phyloP scores from a whole-genome alignment of 2,888 invertebrate species.

The Harpalus rufipes region DNA sequence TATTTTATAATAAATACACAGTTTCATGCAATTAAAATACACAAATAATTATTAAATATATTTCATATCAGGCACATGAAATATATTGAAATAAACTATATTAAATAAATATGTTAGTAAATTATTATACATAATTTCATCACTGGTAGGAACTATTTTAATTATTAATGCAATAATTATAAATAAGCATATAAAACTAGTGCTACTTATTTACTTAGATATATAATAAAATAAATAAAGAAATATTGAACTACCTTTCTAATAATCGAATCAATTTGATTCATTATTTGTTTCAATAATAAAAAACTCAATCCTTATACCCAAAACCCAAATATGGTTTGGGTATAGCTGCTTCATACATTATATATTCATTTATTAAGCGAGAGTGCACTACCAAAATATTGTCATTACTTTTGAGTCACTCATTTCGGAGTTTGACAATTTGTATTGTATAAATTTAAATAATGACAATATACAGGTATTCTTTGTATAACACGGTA shows the following conservation, averaged over 20 bases:
- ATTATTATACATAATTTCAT: constrained; percentile 11
- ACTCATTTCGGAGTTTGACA: too few species aligned
- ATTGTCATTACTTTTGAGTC: too few species aligned
- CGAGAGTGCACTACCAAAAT: too few species aligned
- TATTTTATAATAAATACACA: constrained; percentile 12
- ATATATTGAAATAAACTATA: background rate
- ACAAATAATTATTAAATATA: constrained; percentile 2
- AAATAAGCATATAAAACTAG: background rate
- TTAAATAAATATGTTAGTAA: constrained; percentile 24
- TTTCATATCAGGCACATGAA: constrained; percentile 34
- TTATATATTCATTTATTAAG: too few species aligned
- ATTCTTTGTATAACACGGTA: too few species aligned
- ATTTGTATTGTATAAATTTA: too few species aligned
- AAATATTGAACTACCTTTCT: background rate
- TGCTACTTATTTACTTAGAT: background rate
- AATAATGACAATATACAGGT: too few species aligned
- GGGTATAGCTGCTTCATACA: background rate
- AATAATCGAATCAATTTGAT: constrained; percentile 28
- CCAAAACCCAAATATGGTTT: background rate
- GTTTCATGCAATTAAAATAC: background rate
- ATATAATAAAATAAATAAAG: constrained; percentile 9
- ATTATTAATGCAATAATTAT: background rate
- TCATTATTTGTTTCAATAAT: constrained; percentile 4
- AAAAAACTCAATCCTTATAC: background rate
- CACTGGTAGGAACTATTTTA: constrained; percentile 63